Evolutionary conservation across 1,140 invertebrate genomes (phyloP).

Genomic region (Olivierus martensii): DNA sequence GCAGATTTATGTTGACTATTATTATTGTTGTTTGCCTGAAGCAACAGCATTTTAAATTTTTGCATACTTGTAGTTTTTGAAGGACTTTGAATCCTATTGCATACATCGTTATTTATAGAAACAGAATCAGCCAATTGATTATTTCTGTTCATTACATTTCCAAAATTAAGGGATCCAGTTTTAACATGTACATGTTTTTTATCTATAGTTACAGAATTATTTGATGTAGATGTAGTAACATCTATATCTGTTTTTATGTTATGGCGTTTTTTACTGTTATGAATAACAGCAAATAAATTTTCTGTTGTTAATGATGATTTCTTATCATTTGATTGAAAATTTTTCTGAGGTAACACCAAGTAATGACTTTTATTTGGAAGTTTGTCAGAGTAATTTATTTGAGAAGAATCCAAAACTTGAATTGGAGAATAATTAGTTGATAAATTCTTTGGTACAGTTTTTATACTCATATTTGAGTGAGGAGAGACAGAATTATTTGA

Average conservation of each 20-base stretch:
- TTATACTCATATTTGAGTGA: no score
- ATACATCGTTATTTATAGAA: neutral
- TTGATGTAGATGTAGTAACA: slow-evolving; percentile 10
- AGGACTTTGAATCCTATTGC: slow-evolving; percentile 27
- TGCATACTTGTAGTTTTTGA: slow-evolving; percentile 27
- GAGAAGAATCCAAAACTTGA: no score
- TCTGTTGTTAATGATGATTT: slow-evolving; percentile 12
- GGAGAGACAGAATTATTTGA: no score
- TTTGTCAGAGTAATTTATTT: no score
- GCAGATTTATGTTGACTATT: slow-evolving; percentile 49
- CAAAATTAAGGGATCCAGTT: neutral
- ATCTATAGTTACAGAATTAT: slow-evolving; percentile 4
- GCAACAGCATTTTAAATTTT: slow-evolving; percentile 66
- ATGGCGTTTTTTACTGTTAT: slow-evolving; percentile 21
- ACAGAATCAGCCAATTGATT: neutral
- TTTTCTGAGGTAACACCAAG: no score
- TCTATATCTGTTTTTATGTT: slow-evolving; percentile 21
- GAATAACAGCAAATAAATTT: slow-evolving; percentile 21
- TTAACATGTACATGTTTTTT: slow-evolving; percentile 35
- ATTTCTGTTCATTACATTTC: neutral
- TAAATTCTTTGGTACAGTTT: no score
- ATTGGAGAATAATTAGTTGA: no score
- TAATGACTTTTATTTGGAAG: no score
- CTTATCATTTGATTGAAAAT: no score
- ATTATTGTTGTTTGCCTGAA: slow-evolving; percentile 40